Evolutionary conservation across 2,888 invertebrate genomes (phyloP), one percentile per base, ranked within the genome.

Genomic region (Apotomis capreana): DNA sequence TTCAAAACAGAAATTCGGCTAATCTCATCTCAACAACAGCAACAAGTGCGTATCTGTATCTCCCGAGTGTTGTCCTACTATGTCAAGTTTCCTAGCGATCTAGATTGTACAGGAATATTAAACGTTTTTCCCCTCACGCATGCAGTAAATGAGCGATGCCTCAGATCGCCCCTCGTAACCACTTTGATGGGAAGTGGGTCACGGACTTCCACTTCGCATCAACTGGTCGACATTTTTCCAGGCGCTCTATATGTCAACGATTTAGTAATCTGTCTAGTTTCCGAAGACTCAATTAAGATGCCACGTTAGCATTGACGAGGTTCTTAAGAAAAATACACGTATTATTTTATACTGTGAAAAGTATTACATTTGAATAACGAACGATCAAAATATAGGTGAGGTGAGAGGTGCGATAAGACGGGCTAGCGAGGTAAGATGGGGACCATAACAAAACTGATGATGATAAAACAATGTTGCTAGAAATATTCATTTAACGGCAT

Each of bases 111-210:
- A 62, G 51, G 55, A 57, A 46, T 37, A 60, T 65, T 44, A 70
- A 55, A 55, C 49, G 46, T 15, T 46, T 54, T 37, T 10, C 58
- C 60, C 49, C 40, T 5, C 57, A 5, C 57, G 55, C 54, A 13
- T 36, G 54, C 54, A 44, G 36, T 62, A 68, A 54, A 15, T 49
- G 61, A 55, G 12, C 64, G 65, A 70, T 55, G 68, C 67, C 69
- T 68, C 60, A 64, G 74, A 76, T 76, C 74, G 73, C 69, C 70
- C 59, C 65, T 74, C 59, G 75, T 76, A 78, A 67, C 59, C 74
- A 74, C 73, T 67, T 63, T 68, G 75, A 72, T 76, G 76, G 74
- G 76, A 78, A 78, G 76, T 73, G 67, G 78, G 80, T 79, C 80
- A 79, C 64, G 78, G 79, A 74, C 78, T 77, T 76, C 73, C 75